Evolutionary conservation across 1,140 invertebrate genomes (phyloP).

Genomic region (Leptestheria dahalacensis): DNA sequence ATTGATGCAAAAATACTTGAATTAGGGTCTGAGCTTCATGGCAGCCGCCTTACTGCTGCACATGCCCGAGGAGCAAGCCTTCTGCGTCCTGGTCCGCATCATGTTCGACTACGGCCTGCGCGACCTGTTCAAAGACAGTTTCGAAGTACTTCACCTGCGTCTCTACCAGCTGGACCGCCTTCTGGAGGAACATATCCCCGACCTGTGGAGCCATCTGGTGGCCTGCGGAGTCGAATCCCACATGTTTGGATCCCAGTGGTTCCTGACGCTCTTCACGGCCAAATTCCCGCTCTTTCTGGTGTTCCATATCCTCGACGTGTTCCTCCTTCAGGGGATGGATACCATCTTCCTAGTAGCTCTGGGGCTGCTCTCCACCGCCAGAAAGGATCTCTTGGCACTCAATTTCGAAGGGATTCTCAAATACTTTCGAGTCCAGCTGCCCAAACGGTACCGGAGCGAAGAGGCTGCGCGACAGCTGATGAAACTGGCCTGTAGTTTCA

Average conservation of each 20-base stretch:
- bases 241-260: constrained; percentile 99
- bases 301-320: constrained; percentile 93
- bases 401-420: constrained; percentile 93
- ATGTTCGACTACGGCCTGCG: constrained; percentile 94
- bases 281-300: constrained; percentile 95
- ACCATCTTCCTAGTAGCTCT: constrained; percentile 92
- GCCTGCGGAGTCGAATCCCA: constrained; percentile 88
- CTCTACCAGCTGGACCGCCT: constrained; percentile 93
- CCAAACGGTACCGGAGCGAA: constrained; percentile 87
- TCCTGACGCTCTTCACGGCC: constrained; percentile 94
- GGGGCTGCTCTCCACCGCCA: constrained; percentile 69
- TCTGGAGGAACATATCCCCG: constrained; percentile 85
- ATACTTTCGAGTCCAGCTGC: constrained; percentile 84
- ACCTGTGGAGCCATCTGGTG: constrained; percentile 77
- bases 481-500: constrained; percentile 73
- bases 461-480: constrained; percentile 76
- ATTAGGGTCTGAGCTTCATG: constrained; percentile 11
- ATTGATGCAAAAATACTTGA: background rate
- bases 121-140: constrained; percentile 89
- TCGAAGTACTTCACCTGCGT: constrained; percentile 85
- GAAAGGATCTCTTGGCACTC: constrained; percentile 80
- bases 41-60: constrained; percentile 11
- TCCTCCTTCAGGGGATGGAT: constrained; percentile 82
- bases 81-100: constrained; percentile 86
- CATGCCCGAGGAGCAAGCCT: constrained; percentile 81